Conservation (phyloP, 2,888 invertebrate genomes). For the Leptinotarsa tumamoca region DNA sequence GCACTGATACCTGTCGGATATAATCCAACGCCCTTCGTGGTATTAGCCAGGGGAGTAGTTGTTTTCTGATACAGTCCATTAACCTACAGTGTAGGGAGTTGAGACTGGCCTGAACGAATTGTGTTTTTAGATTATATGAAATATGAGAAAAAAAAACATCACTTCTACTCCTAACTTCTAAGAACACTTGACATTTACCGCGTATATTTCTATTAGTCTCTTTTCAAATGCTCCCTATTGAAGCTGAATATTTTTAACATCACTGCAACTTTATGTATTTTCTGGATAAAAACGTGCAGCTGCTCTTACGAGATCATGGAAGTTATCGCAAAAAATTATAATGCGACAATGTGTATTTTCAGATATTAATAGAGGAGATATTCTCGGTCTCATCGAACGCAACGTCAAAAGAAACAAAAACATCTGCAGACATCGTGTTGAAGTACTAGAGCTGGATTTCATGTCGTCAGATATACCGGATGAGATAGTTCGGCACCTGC, state of each 20-base stretch:
- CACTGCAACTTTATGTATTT: neutral
- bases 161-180: no score
- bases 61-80: no score
- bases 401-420: slow-evolving; percentile 77
- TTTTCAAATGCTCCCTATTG: neutral
- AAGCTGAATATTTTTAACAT: neutral
- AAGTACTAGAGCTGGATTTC: slow-evolving; percentile 79
- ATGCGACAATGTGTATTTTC: slow-evolving; percentile 35
- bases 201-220: slow-evolving; percentile 12
- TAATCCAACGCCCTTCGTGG: no score
- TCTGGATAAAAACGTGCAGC: neutral
- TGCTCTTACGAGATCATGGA: slow-evolving; percentile 10
- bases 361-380: slow-evolving; percentile 83
- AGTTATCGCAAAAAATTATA: neutral
- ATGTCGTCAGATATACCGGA: slow-evolving; percentile 71
- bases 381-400: slow-evolving; percentile 77
- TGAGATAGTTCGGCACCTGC: slow-evolving; percentile 70
- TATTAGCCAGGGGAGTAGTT: no score
- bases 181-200: slow-evolving; percentile 38
- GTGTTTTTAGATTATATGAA: no score
- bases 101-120: no score
- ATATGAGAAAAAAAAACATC: no score
- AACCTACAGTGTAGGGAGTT: no score
- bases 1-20: no score
- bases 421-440: slow-evolving; percentile 72